Evolutionary conservation across 2,113 vertebrate species (phyloP), one percentile per base, ranked within the genome.

Genomic region (Oreochromis spilurus): DNA sequence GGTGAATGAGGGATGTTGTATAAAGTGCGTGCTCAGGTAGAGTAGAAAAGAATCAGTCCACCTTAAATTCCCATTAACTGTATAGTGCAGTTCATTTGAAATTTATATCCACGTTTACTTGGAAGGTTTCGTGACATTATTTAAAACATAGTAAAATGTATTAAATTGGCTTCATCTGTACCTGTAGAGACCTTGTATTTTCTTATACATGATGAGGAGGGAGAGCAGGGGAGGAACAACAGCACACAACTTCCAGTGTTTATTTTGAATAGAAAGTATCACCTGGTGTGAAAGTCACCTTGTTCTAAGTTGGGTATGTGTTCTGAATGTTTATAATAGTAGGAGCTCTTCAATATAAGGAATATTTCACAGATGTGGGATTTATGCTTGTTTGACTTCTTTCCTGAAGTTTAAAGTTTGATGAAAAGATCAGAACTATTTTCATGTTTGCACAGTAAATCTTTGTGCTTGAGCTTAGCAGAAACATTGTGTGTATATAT

Each of bases 221-320:
- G 43, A 29, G 26, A 50, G 0, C 43, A 19, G 70, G 40, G 16
- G 24, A 75, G 24, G 6, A 50, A 1, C 38, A 70, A 9, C 65
- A 45, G 38, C n/a, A 72, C 65, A 43, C 38, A 72, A 17, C 70
- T 50, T 50, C 43, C 31, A 31, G 17, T 31, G 70, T 77, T 12
- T 50, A 31, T 77, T 77, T 77, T 19, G 26, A 12, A 31, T 77
- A 29, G 43, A 77, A 31, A 81, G 62, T 4, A 77, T 81, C 4
- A 3, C 14, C 12, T 81, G 78, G 26, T 82, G 53, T 85, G n/a
- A 78, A 60, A 72, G 40, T 67, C 82, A 54, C n/a, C 8, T 81
- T 89, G 21, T 52, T 81, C 7, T 57, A 58, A 58, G 31, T n/a
- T 70, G 19, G 29, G 21, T 88, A 17, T 86, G 57, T 77, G 40